Evolutionary conservation across 2,797 vertebrate species (phyloP), one percentile per base, ranked within the genome.

Genomic region (Neosilurus hyrtlii): DNA sequence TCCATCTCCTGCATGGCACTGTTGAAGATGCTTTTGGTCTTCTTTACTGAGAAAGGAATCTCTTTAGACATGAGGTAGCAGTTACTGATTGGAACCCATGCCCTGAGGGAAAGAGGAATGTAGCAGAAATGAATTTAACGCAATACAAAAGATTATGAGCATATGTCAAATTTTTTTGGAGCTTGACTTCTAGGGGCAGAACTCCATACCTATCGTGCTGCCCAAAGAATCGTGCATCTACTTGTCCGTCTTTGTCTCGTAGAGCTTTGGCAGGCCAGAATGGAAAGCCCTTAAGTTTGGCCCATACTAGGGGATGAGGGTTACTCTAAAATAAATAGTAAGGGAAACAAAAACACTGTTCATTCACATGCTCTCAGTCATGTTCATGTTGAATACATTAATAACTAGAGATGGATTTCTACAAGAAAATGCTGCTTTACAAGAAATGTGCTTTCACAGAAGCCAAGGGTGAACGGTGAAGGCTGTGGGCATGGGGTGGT

Each of bases 31-130:
- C 98, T 99, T 94, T 99, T 99, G 78, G 98, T 99, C 95, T 99
- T 99, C 94, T 99, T 99, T 90, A 99, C 98, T 90, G 98, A 99
- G 94, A 99, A 99, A 83, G 98, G 97, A 86, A 99, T 99, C 95
- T 99, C 98, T 95, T 98, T 99, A 89, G 98, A 99, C 98, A 99
- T 99, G 95, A 99, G 98, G 96, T 99, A 99, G 95, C 98, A 99
- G 90, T 99, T 99, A 95, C 98, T 99, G 92, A 98, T 95, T 88
- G 98, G 97, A 92, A 99, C 97, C 97, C 97, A 99, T 86, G 97
- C 97, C 92, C 97, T 99, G 90, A 8, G 81, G 89, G 9, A 14
- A 79, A 83, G 24, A 72, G 61, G 0, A 65, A 63, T 0, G 1
- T 18, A 63, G 61, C 2, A 51, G 16, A 37, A 70, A 51, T 37